These are phyloP conservation scores for Ameiurus melas DNA, from an alignment of 2,113 vertebrate species.

Conservation along the genomic window DNA sequence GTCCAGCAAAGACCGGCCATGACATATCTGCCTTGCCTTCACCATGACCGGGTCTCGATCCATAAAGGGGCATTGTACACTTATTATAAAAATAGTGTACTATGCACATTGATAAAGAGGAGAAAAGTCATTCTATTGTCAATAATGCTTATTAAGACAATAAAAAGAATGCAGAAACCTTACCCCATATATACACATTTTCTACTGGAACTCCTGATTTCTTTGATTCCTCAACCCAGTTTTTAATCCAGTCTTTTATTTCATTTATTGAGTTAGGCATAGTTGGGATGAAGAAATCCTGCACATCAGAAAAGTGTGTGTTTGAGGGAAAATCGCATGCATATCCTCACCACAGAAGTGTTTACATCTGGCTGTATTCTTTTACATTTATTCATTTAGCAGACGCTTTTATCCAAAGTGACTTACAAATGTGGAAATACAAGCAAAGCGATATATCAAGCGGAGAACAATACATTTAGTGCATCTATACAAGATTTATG, in stretches of 20 bases:
- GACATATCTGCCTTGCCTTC: neutral
- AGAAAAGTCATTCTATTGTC: neutral
- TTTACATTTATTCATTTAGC: neutral
- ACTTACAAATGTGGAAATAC: no score
- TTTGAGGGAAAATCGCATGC: no score
- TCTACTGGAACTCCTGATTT: neutral
- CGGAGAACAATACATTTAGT: no score
- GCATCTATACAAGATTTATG: no score
- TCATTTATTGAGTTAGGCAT: slow-evolving; percentile 39
- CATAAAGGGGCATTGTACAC: neutral
- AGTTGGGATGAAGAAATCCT: slow-evolving; percentile 47
- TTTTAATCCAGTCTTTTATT: slow-evolving; percentile 10
- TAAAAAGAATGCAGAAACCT: neutral
- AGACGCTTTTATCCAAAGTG: no score
- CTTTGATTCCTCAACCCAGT: neutral
- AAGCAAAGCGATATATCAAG: no score
- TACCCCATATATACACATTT: slow-evolving; percentile 36
- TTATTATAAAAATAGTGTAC: neutral
- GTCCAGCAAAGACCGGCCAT: neutral
- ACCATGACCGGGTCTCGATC: neutral
- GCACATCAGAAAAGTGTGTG: neutral
- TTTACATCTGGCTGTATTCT: neutral
- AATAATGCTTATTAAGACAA: neutral
- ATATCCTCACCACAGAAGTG: neutral
- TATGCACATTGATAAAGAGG: neutral